A percentile compares a stretch with the other conserved stretches of the same genome.
These are phyloP conservation scores for Phalacrocorax brasilianus DNA, from an alignment of 2,113 vertebrate species.

Conservation along the genomic window DNA sequence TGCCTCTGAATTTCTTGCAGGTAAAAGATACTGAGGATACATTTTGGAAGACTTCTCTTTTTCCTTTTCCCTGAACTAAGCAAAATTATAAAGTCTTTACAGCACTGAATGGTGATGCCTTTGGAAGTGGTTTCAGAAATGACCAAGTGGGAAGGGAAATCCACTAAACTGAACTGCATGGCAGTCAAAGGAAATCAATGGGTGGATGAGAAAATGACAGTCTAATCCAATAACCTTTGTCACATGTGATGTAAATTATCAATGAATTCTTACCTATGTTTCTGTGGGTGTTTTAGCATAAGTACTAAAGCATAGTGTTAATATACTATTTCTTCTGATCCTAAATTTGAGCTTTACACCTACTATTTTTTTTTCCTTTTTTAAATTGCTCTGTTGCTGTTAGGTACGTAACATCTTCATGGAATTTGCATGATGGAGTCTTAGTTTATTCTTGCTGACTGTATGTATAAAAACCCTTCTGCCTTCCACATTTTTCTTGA, in stretches of 20 bases:
- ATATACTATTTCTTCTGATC: not conserved
- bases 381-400: not conserved
- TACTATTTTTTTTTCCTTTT: not conserved
- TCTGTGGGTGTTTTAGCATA: not conserved
- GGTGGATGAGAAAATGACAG: not conserved
- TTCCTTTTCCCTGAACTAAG: not conserved
- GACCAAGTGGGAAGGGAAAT: not conserved
- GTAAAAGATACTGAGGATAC: not conserved
- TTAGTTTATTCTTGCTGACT: not conserved
- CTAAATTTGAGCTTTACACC: not conserved
- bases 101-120: not conserved
- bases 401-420: not conserved
- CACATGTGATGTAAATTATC: not conserved
- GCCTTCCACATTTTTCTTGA: not conserved
- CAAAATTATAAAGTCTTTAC: not conserved
- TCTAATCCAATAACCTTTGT: not conserved
- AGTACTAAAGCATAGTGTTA: not conserved
- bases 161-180: not conserved
- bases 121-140: not conserved
- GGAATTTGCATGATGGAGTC: not conserved
- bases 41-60: not conserved
- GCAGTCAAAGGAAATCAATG: not conserved
- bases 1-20: not conserved
- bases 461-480: not conserved
- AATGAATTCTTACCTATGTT: not conserved